Conservation (phyloP, 2,888 invertebrate genomes). For the Yponomeuta plumbellus region DNA sequence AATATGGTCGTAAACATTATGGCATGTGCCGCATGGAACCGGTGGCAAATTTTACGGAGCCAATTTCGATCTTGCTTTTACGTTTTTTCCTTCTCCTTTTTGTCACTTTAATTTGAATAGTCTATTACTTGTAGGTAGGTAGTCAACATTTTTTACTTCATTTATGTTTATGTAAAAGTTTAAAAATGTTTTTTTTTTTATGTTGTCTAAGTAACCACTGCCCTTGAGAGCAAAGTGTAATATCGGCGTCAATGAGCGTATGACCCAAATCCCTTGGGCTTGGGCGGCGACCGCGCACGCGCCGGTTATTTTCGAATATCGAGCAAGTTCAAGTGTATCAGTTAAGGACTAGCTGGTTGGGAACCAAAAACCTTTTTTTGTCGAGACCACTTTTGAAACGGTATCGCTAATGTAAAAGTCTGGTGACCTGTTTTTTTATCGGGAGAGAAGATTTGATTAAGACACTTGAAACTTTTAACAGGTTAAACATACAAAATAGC, state of each 20-base stretch:
- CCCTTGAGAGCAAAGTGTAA: constrained; percentile 59
- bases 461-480: too few relatives aligned
- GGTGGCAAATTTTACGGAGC: not conserved
- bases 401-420: not conserved
- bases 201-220: constrained; percentile 20
- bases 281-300: constrained; percentile 32
- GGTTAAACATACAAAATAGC: too few relatives aligned
- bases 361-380: not conserved
- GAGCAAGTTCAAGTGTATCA: constrained; percentile 55
- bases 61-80: not conserved
- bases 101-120: not conserved
- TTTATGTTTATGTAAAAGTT: too few relatives aligned
- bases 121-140: too few relatives aligned
- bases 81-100: not conserved
- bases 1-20: constrained; percentile 23
- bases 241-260: constrained; percentile 60
- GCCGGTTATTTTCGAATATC: constrained; percentile 59
- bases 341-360: constrained; percentile 6
- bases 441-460: too few relatives aligned
- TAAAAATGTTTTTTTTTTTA: not conserved
- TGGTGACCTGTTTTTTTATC: not conserved
- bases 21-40: constrained; percentile 4
- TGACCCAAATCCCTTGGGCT: constrained; percentile 61
- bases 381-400: not conserved
- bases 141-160: too few relatives aligned